These are phyloP conservation scores for Zaprionus africanus DNA, from an alignment of 1,140 invertebrate species.

Conservation along the genomic window DNA sequence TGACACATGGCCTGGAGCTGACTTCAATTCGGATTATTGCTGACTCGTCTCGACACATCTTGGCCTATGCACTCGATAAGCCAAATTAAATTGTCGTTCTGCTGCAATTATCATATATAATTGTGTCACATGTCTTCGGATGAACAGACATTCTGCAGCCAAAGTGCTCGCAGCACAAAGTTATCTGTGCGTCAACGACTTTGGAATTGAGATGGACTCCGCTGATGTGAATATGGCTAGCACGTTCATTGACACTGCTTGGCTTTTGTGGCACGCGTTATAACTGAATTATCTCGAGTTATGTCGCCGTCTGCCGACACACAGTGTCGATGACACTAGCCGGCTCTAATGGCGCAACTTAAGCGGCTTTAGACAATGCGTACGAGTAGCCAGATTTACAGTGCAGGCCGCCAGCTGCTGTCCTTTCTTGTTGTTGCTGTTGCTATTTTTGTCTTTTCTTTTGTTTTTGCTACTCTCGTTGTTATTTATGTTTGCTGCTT, in stretches of 20 bases:
- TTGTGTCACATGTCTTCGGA: constrained; percentile 10
- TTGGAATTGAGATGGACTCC: constrained; percentile 14
- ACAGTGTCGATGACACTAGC: constrained; percentile 65
- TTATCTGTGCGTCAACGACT: constrained; percentile 49
- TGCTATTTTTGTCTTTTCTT: constrained; percentile 1
- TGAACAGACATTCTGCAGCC: neutral
- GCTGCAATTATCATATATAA: constrained; percentile 66
- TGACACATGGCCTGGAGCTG: constrained; percentile 20
- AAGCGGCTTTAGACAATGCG: constrained; percentile 62
- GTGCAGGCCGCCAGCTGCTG: constrained; percentile 48
- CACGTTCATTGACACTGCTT: constrained; percentile 66
- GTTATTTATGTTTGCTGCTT: constrained; percentile 41
- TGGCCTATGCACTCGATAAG: constrained; percentile 42
- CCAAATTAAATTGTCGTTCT: constrained; percentile 66
- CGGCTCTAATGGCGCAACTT: constrained; percentile 62
- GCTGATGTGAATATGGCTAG: constrained; percentile 49
- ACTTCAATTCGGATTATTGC: constrained; percentile 33
- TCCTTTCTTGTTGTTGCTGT: constrained; percentile 32
- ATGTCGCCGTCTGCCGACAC: constrained; percentile 50
- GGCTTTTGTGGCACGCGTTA: constrained; percentile 44
- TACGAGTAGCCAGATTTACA: constrained; percentile 7
- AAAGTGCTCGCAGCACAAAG: constrained; percentile 7
- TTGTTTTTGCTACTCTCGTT: constrained; percentile 21
- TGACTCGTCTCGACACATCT: neutral
- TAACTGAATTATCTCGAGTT: constrained; percentile 76